Evolutionary conservation across 2,797 vertebrate species (phyloP).

Genomic region (Urocyon cinereoargenteus): DNA sequence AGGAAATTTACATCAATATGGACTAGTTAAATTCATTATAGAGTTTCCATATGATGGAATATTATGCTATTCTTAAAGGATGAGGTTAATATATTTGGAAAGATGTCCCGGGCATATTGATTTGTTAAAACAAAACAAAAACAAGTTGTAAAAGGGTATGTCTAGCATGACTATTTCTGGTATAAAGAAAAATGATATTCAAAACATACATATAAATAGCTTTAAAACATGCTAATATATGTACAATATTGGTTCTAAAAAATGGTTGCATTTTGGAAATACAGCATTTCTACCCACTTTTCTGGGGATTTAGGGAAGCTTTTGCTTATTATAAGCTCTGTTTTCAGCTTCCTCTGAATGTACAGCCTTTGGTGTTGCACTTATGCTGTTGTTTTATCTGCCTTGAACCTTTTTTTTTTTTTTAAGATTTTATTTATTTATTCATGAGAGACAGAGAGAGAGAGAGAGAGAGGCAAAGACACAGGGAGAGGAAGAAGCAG

Average conservation of each 20-base stretch:
- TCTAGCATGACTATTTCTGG: not conserved
- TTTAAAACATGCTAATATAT: not conserved
- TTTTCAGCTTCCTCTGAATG: not conserved
- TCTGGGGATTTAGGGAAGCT: not conserved
- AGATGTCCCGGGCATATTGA: not conserved
- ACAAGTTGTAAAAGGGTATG: not conserved
- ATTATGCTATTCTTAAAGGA: not conserved
- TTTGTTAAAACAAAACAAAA: constrained; percentile 41
- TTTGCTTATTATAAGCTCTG: not conserved
- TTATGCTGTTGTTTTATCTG: not conserved
- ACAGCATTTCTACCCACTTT: not conserved
- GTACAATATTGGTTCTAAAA: not conserved
- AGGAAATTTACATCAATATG: not conserved
- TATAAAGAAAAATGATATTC: not conserved
- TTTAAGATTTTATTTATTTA: no score
- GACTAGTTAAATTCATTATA: not conserved
- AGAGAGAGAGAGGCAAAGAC: no score
- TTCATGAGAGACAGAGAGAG: no score
- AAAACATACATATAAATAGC: not conserved
- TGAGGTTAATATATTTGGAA: not conserved
- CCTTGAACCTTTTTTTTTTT: not conserved
- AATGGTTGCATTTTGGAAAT: not conserved
- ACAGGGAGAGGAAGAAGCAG: no score
- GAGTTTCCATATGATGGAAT: not conserved
- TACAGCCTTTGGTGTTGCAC: not conserved